phyloP scores from a whole-genome alignment of 2,797 vertebrate species.

The Myotis planiceps region DNA sequence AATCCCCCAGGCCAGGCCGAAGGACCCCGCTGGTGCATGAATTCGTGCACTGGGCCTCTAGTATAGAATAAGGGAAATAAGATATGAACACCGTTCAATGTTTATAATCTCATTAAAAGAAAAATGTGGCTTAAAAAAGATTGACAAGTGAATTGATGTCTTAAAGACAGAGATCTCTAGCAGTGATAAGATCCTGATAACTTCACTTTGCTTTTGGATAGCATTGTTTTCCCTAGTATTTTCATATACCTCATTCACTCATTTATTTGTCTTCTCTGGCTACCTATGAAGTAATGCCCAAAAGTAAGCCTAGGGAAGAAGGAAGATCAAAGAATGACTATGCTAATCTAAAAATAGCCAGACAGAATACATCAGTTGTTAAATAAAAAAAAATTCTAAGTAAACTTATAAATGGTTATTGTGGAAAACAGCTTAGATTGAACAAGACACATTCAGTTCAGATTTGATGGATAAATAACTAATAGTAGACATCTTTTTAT shows the following conservation, averaged over 20 bases:
- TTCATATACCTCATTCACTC: not conserved
- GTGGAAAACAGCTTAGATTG: not conserved
- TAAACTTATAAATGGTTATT: not conserved
- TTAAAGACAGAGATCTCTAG: not conserved
- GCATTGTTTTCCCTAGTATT: not conserved
- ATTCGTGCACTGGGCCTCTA: no score
- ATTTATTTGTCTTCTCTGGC: not conserved
- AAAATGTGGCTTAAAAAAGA: conserved; percentile 10
- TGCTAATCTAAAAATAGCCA: conserved; percentile 2
- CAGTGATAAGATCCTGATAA: not conserved
- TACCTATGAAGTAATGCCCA: not conserved
- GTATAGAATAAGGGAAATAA: conserved; percentile 3
- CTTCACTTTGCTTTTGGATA: not conserved
- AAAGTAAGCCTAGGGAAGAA: not conserved
- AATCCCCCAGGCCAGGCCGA: no score
- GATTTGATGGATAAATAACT: not conserved
- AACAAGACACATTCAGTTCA: not conserved
- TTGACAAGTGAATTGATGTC: not conserved
- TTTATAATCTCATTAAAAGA: conserved; percentile 21
- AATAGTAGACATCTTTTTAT: not conserved
- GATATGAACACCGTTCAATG: not conserved
- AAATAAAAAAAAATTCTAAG: not conserved
- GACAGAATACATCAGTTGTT: not conserved
- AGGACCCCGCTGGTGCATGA: no score
- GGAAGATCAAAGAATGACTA: not conserved